Evolutionary conservation across 2,113 vertebrate genomes (phyloP), one percentile per base, ranked within the genome.

Genomic region (Rissa tridactyla): DNA sequence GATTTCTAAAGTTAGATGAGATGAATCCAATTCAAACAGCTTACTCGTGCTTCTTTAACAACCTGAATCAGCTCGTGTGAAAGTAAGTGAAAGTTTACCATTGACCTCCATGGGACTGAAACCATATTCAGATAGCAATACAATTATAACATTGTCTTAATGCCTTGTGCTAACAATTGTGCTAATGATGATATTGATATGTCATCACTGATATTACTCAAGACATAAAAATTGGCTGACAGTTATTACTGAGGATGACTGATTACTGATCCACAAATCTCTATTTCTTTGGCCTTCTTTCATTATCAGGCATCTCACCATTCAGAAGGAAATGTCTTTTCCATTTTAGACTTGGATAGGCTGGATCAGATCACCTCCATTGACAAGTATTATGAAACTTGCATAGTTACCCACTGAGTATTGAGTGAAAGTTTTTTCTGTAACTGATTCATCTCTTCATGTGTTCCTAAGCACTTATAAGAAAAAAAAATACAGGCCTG

Each of bases 361-460:
- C 36, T 94, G 26, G 19, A 75, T 85, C 47, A 58, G 61, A 64
- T 76, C 40, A 69, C 18, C 3, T 72, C 49, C 52, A 69, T 2
- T 89, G 88, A 82, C 29, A 89, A 61, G 25, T 32, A 6, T 46
- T 76, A 71, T 13, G n/a, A 62, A 94, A 82, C 69, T 27, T 49
- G 9, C 16, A 32, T 16, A 72, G 47, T 61, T 72, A 60, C 51
- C 65, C 55, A 36, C 54, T 49, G 40, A 57, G 15, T 36, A 69
- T 8, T 26, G 54, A 71, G 36, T 69, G 36, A 21, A 83, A 81
- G 5, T 69, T 82, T 79, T 55, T 83, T 89, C 51, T 78, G 55
- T 79, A 76, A 92, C 86, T 91, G 86, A 92, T 81, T 95, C 75
- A 92, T 96, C 91, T 94, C 79, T 96, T 96, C 23, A 71, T 79